Evolutionary conservation across 2,888 invertebrate genomes (phyloP), one percentile per base, ranked within the genome.

Genomic region (Nephrocerus scutellatus): DNA sequence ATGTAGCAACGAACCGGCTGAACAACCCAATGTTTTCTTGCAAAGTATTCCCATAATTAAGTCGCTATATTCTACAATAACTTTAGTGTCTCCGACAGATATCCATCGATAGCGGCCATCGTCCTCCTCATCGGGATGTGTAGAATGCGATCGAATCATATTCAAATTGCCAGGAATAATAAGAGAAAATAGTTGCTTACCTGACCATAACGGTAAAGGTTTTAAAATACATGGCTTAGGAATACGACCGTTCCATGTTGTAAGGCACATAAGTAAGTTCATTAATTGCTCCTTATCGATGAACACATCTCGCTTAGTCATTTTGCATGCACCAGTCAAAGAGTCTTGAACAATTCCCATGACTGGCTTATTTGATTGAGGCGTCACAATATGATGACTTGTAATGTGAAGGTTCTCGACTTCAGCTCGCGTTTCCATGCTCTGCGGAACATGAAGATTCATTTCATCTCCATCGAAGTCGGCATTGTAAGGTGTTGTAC

Each of bases 301-400:
- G 60, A 96, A 97, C 0, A 95, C 89, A 66, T 97, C 96, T 48
- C 96, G 73, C 63, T 93, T 95, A 1, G 97, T 97, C 95, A 97
- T 95, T 33, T 74, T 96, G 92, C 47, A 95, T 73, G 8, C 91
- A 41, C 95, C 96, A 23, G 91, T 92, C 16, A 97, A 71, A 2
- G 95, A 95, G 60, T 97, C 96, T 62, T 83, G 93, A 56, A 95
- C 93, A 72, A 96, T 95, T 76, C 96, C 96, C 96, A 97, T 97
- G 47, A 96, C 95, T 30, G 80, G 80, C 54, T 76, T 72, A 65
- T 80, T 80, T 16, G 78, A 62, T 59, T 79, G 79, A 2, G 80
- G 79, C 2, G 80, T 80, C 50, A 81, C 75, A 51, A 80, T 74
- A 66, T 79, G 77, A 20, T 78, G 63, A 2, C 76, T 75, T 18